Percentiles rank a stretch among this genome's conserved stretches.
Conservation (phyloP, 2,113 vertebrate species). For the Odocoileus virginianus region DNA sequence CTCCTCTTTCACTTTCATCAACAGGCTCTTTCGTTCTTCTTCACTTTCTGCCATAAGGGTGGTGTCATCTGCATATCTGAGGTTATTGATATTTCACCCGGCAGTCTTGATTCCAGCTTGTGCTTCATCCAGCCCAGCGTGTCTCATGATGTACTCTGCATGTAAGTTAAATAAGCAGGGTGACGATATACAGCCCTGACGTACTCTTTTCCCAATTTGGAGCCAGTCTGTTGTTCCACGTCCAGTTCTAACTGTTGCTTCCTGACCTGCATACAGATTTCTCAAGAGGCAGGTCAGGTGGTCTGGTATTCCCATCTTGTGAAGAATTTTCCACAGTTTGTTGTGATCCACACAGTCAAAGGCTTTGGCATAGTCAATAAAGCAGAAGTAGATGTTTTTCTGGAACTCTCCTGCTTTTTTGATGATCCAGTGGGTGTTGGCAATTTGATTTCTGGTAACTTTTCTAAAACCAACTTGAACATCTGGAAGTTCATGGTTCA, state of each 20-base stretch:
- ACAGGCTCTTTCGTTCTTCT: background rate
- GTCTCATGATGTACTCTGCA: background rate
- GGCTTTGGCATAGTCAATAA: background rate
- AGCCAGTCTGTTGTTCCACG: background rate
- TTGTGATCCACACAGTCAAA: background rate
- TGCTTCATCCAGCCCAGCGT: background rate
- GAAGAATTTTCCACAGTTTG: background rate
- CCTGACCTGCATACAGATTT: background rate
- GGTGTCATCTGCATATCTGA: background rate
- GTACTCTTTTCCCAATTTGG: background rate
- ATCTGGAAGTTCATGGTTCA: background rate
- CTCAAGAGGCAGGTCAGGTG: background rate
- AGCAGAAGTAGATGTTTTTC: background rate
- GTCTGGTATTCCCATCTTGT: background rate
- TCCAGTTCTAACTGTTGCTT: background rate
- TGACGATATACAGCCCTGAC: background rate
- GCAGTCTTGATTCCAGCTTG: background rate
- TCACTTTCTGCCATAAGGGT: background rate
- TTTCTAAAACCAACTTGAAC: background rate
- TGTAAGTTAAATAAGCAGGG: background rate
- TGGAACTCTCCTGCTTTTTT: background rate
- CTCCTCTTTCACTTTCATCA: background rate
- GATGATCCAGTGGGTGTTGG: background rate
- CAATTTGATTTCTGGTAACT: background rate
- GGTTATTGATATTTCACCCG: accelerated